phyloP scores from a whole-genome alignment of 2,113 vertebrate species.

The Circaetus gallicus region DNA sequence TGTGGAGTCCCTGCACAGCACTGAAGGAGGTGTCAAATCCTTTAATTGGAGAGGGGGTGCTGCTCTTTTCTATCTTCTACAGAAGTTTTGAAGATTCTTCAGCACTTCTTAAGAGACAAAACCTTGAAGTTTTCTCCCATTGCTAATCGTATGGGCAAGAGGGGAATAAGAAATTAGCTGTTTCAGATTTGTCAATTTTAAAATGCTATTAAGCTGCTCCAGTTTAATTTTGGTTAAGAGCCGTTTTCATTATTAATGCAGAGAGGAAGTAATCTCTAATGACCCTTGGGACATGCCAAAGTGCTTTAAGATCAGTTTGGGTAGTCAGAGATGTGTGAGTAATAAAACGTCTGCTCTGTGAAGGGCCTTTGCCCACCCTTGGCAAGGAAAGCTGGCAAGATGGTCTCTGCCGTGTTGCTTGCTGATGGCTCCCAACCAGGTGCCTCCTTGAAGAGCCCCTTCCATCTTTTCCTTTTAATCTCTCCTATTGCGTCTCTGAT shows the following conservation, averaged over 20 bases:
- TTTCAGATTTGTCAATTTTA: not conserved
- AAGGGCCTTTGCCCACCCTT: not conserved
- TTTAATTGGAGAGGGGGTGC: not conserved
- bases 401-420: not conserved
- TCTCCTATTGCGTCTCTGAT: not conserved
- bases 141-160: not conserved
- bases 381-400: conserved; percentile 13
- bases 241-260: not conserved
- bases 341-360: not conserved
- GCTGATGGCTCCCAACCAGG: not conserved
- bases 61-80: not conserved
- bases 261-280: not conserved
- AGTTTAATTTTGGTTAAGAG: conserved; percentile 21
- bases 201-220: not conserved
- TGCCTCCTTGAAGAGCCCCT: not conserved
- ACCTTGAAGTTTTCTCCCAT: not conserved
- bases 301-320: conserved; percentile 45
- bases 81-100: not conserved
- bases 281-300: conserved; percentile 1
- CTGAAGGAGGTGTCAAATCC: no score
- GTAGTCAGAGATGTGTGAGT: conserved; percentile 18
- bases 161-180: not conserved
- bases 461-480: not conserved
- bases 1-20: not conserved
- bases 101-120: not conserved